These are phyloP conservation scores for Agonopterix arenella DNA, from an alignment of 2,888 invertebrate genomes.

Conservation along the genomic window DNA sequence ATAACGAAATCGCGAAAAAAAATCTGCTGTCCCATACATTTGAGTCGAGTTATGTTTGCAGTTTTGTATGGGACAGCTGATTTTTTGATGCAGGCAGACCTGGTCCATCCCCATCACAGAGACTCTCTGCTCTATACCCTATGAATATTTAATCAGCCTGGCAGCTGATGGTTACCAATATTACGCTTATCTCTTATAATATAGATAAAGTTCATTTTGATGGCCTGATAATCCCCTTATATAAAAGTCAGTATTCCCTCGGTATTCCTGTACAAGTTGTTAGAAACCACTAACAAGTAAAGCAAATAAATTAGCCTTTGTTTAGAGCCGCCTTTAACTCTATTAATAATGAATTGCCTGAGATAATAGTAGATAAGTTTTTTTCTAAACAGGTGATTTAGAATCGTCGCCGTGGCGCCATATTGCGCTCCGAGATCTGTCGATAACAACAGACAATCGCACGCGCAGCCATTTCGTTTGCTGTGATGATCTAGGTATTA, in stretches of 20 bases:
- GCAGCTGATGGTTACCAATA: no score
- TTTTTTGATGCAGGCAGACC: no score
- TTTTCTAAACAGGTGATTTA: conserved; percentile 44
- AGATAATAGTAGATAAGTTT: conserved; percentile 16
- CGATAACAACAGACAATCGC: conserved; percentile 34
- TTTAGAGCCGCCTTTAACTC: conserved; percentile 4
- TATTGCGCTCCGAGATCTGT: conserved; percentile 35
- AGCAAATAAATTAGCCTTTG: conserved; percentile 1
- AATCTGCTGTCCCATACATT: no score
- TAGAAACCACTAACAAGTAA: neutral
- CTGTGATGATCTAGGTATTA: neutral
- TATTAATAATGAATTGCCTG: conserved; percentile 21
- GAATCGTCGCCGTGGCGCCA: conserved; percentile 45
- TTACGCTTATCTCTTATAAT: no score
- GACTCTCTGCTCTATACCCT: no score
- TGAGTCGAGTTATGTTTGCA: no score
- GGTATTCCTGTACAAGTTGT: neutral
- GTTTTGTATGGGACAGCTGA: no score
- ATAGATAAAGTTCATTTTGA: no score
- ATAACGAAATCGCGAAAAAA: no score
- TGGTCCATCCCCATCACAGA: no score
- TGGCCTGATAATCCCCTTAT: no score
- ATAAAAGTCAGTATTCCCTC: neutral
- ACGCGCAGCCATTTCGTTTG: conserved; percentile 21
- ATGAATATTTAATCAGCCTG: no score